A percentile compares a stretch with the other conserved stretches of the same genome.
Conservation (phyloP, 1,140 invertebrate genomes). For the Aphelinus atriplicis region DNA sequence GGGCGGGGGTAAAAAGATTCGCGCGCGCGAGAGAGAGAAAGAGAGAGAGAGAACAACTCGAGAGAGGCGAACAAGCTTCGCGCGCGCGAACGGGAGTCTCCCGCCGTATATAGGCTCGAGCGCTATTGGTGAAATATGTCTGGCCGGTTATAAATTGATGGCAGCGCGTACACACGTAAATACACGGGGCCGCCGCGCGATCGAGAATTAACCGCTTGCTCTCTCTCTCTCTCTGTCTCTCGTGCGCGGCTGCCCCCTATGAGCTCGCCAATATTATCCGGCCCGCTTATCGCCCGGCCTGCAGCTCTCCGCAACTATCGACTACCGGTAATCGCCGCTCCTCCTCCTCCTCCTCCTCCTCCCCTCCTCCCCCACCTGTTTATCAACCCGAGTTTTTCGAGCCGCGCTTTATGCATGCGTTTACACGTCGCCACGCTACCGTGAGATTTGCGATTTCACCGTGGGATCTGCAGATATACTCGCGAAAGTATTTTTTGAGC, state of each 20-base stretch:
- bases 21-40: neutral
- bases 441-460: no score
- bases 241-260: neutral
- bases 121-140: conserved; percentile 48
- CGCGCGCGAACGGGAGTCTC: conserved; percentile 31
- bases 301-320: neutral
- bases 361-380: no score
- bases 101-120: no score
- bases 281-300: neutral
- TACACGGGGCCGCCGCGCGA: conserved; percentile 26
- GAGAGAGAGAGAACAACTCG: neutral
- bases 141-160: conserved; percentile 49
- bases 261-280: neutral
- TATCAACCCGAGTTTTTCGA: no score
- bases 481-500: no score
- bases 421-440: no score
- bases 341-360: no score
- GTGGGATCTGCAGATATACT: no score
- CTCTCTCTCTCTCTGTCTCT: neutral
- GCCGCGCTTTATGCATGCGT: no score
- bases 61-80: conserved; percentile 32
- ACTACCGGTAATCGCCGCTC: conserved; percentile 11
- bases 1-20: neutral
- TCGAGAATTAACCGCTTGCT: conserved; percentile 42
- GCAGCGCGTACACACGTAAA: conserved; percentile 17